These are phyloP conservation scores for Achlya flavicornis DNA, from an alignment of 2,888 invertebrate species.

Conservation along the genomic window DNA sequence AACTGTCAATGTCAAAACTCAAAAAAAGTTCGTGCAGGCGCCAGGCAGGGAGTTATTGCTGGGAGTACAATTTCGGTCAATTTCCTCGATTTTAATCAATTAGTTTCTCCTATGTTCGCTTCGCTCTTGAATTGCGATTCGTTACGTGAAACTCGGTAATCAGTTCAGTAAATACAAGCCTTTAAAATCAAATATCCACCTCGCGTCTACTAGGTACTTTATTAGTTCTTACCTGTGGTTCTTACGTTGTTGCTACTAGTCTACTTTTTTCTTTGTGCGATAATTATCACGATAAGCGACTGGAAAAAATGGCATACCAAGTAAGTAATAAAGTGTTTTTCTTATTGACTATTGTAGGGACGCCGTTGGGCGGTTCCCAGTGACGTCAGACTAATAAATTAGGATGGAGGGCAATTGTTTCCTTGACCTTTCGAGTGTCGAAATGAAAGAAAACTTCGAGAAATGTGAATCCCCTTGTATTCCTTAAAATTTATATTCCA, in stretches of 20 bases:
- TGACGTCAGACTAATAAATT: slow-evolving; percentile 43
- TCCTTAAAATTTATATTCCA: no score
- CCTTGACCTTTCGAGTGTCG: neutral
- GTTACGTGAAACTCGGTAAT: no score
- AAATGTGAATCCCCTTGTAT: neutral
- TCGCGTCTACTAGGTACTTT: no score
- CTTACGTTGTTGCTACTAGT: slow-evolving; percentile 8
- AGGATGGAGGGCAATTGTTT: slow-evolving; percentile 25
- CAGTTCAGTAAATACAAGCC: no score
- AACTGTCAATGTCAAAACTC: no score
- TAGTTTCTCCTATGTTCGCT: no score
- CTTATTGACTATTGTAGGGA: neutral
- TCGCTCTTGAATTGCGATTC: no score
- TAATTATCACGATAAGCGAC: neutral
- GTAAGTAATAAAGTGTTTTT: slow-evolving; percentile 39
- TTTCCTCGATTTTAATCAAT: no score
- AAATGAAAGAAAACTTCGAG: neutral
- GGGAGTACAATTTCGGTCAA: no score
- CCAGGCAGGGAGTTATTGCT: no score
- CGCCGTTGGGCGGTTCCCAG: slow-evolving; percentile 37
- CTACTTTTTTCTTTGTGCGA: neutral
- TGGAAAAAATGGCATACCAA: slow-evolving; percentile 44
- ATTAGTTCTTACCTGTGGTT: neutral
- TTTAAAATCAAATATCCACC: no score
- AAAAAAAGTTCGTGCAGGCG: no score